Conservation (phyloP, 2,888 invertebrate species). For the Lordiphosa fenestrarum region DNA sequence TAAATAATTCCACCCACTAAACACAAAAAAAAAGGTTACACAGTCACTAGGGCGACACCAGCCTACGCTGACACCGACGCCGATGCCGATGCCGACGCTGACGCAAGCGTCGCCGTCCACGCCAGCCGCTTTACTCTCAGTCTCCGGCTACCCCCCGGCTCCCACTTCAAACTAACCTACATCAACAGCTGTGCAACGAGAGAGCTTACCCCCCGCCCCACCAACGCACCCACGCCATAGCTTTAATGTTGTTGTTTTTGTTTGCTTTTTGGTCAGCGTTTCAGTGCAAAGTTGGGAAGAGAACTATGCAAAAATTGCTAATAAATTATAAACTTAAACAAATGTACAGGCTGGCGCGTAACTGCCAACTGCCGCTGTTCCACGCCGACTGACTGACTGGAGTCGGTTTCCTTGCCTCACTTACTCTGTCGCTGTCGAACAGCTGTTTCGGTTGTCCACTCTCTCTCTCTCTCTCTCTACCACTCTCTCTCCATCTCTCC, state of each 20-base stretch:
- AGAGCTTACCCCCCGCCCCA: slow-evolving; percentile 40
- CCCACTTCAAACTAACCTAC: slow-evolving; percentile 75
- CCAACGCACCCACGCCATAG: background rate
- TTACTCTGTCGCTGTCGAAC: slow-evolving; percentile 20
- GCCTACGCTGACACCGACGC: slow-evolving; percentile 30
- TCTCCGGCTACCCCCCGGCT: slow-evolving; percentile 7
- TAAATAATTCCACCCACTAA: slow-evolving; percentile 76
- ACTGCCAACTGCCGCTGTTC: slow-evolving; percentile 54
- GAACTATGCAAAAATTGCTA: slow-evolving; percentile 4
- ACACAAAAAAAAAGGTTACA: slow-evolving; percentile 60
- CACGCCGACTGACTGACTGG: slow-evolving; percentile 39
- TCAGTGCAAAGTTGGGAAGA: slow-evolving; percentile 18
- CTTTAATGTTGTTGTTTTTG: slow-evolving; percentile 13
- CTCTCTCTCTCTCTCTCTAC: slow-evolving; percentile 11
- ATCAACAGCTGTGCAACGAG: slow-evolving; percentile 72
- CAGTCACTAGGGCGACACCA: slow-evolving; percentile 73
- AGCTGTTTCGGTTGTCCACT: slow-evolving; percentile 26
- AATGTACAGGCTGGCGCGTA: slow-evolving; percentile 50
- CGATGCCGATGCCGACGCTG: slow-evolving; percentile 5
- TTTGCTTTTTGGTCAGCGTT: slow-evolving; percentile 7
- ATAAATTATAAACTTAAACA: slow-evolving; percentile 1
- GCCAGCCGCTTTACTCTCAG: slow-evolving; percentile 9
- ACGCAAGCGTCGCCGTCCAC: too few relatives aligned
- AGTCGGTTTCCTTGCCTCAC: slow-evolving; percentile 31
- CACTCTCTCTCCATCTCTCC: background rate